Conservation (phyloP, 2,797 vertebrate species). For the Gastrophryne carolinensis region DNA sequence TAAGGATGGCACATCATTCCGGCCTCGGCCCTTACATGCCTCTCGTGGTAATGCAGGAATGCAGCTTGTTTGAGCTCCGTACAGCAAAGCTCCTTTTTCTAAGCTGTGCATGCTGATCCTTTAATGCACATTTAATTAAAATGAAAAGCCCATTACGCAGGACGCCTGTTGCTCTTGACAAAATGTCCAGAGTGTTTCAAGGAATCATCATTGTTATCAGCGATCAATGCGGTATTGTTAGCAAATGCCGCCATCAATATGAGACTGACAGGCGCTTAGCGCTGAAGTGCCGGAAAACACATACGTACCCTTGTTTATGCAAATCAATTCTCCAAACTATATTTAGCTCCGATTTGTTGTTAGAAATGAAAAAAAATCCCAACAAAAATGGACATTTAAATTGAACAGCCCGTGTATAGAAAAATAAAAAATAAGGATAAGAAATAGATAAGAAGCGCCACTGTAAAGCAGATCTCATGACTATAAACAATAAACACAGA, state of each 20-base stretch:
- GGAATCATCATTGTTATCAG: not conserved
- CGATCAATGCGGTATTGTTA: not conserved
- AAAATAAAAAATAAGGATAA: too few species aligned
- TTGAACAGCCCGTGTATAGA: too few species aligned
- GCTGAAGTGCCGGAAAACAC: not conserved
- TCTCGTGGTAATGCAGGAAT: not conserved
- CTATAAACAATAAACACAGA: too few species aligned
- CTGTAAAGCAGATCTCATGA: too few species aligned
- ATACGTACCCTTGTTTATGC: too few species aligned
- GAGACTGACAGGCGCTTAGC: not conserved
- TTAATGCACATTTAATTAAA: slow-evolving; percentile 38
- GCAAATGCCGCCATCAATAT: not conserved
- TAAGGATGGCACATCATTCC: too few species aligned
- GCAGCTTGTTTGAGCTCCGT: not conserved
- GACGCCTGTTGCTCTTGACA: not conserved
- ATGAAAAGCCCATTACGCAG: not conserved
- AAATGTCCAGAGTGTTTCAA: not conserved
- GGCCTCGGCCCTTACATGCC: too few species aligned
- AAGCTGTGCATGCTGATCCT: not conserved
- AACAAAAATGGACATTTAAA: too few species aligned
- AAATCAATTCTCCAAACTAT: too few species aligned
- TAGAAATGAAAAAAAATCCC: too few species aligned
- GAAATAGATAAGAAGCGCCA: too few species aligned
- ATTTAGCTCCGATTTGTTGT: too few species aligned
- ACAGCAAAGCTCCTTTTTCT: not conserved